A percentile compares a stretch with the other conserved stretches of the same genome.
phyloP scores from a whole-genome alignment of 2,888 invertebrate genomes.

The Ametastegia equiseti region DNA sequence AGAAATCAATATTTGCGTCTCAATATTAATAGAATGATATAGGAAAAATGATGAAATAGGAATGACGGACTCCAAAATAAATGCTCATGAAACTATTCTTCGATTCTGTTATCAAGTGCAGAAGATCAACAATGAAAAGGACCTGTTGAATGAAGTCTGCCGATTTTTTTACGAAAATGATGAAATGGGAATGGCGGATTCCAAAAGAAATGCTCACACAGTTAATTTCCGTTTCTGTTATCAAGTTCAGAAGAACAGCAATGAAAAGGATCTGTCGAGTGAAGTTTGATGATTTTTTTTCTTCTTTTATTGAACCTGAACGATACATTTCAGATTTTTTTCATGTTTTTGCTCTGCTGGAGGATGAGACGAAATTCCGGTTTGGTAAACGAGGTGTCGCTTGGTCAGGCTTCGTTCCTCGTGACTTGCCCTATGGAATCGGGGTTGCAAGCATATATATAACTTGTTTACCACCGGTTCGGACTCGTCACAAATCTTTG shows the following conservation, averaged over 20 bases:
- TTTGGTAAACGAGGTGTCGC: conserved; percentile 34
- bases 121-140: not conserved
- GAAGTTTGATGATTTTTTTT: not conserved
- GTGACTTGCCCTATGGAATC: conserved; percentile 5
- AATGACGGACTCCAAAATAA: too few relatives aligned
- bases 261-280: not conserved
- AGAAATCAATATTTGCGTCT: too few relatives aligned
- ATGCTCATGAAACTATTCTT: too few relatives aligned
- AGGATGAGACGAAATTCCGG: not conserved
- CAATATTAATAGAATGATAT: too few relatives aligned
- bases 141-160: not conserved
- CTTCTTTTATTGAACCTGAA: too few relatives aligned
- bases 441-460: conserved; percentile 32
- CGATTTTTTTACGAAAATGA: not conserved
- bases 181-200: too few relatives aligned
- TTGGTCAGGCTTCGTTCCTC: not conserved
- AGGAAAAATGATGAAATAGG: too few relatives aligned
- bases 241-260: not conserved
- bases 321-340: not conserved
- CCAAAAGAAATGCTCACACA: too few relatives aligned
- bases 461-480: conserved; percentile 54
- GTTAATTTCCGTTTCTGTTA: too few relatives aligned
- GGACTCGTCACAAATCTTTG: conserved; percentile 54
- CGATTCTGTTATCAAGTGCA: not conserved
- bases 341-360: not conserved